Evolutionary conservation across 2,113 vertebrate species (phyloP).

Genomic region (Varanus komodoensis): DNA sequence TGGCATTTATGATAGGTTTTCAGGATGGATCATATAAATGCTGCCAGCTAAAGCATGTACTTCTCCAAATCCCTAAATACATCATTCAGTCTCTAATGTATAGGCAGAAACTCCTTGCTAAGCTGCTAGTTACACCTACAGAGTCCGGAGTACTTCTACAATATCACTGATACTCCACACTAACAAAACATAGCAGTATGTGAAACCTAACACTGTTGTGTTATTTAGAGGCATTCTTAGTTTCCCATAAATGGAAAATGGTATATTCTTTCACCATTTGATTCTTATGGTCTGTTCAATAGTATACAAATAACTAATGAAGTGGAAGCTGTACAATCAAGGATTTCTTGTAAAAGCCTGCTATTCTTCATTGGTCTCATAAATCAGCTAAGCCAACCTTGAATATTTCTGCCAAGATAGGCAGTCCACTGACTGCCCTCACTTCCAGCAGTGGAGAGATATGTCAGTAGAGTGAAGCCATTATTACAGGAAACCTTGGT

Average conservation of each 20-base stretch:
- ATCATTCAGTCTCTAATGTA: not conserved
- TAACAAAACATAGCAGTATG: not conserved
- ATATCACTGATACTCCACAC: not conserved
- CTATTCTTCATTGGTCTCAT: conserved; percentile 2
- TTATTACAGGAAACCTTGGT: not conserved
- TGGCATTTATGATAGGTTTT: not conserved
- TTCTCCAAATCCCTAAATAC: not conserved
- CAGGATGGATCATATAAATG: not conserved
- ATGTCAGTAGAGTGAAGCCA: not conserved
- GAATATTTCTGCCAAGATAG: not conserved
- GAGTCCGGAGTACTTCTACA: not conserved
- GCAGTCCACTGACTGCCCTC: not conserved
- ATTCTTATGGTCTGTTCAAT: conserved; percentile 6
- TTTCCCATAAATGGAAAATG: not conserved
- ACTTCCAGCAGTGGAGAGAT: not conserved
- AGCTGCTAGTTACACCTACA: not conserved
- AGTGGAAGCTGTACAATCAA: not conserved
- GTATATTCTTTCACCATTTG: not conserved
- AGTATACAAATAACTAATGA: not conserved
- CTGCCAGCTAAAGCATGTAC: not conserved
- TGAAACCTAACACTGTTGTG: not conserved
- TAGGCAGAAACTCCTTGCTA: not conserved
- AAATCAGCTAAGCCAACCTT: not conserved
- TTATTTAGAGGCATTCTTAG: not conserved
- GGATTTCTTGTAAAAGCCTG: not conserved